Percentiles rank a stretch among this genome's conserved stretches.
These are phyloP conservation scores for Ladona fulva DNA, from an alignment of 1,140 invertebrate species.

Conservation along the genomic window DNA sequence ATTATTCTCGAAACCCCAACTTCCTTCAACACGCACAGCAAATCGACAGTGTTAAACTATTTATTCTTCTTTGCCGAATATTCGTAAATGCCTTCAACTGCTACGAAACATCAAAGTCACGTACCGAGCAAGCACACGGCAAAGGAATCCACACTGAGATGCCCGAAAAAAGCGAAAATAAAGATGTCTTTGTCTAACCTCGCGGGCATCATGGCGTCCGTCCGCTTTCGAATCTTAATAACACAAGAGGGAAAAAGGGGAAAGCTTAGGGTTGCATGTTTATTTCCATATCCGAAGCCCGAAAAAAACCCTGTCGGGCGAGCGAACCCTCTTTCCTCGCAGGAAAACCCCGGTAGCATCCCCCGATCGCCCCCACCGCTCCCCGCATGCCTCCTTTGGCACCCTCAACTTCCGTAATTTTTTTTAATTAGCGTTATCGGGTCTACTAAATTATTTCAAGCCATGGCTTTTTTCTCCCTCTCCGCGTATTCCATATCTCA, in stretches of 20 bases:
- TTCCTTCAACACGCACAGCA: no score
- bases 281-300: neutral
- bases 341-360: neutral
- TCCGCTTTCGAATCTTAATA: neutral
- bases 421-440: constrained; percentile 10
- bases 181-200: no score
- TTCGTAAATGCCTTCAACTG: no score
- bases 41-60: no score
- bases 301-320: neutral
- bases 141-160: no score
- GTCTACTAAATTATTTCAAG: constrained; percentile 5
- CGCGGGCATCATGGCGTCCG: neutral
- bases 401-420: constrained; percentile 1
- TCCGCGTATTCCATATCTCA: neutral
- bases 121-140: no score
- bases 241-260: neutral
- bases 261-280: neutral
- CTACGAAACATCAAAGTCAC: no score
- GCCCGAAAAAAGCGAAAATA: no score
- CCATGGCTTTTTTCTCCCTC: neutral
- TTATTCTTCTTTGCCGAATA: no score
- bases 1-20: no score
- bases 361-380: no score
- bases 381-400: neutral
- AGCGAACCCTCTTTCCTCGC: neutral